phyloP scores from a whole-genome alignment of 2,797 vertebrate genomes.

The Eurystomus glaucurus region DNA sequence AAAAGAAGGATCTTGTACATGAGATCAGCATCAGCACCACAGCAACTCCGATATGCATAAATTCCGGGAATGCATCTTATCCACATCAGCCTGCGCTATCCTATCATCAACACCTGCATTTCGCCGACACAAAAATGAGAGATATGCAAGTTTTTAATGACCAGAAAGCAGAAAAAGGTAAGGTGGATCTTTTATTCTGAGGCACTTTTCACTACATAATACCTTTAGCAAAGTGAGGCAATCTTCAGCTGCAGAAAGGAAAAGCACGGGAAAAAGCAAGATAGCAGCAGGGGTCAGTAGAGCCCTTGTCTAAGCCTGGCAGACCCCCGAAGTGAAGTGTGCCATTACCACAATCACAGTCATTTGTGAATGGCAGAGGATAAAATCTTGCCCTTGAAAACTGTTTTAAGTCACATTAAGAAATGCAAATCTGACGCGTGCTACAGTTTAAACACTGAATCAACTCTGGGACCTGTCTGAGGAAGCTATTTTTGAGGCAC shows the following conservation, averaged over 20 bases:
- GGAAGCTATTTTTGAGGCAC: background rate
- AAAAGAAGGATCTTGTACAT: background rate
- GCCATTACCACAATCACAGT: background rate
- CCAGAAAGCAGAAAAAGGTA: background rate
- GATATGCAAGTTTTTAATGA: background rate
- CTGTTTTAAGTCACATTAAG: background rate
- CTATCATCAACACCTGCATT: background rate
- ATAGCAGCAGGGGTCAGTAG: slow-evolving; percentile 64
- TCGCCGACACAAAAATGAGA: background rate
- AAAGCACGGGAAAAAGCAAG: background rate
- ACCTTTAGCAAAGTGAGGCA: background rate
- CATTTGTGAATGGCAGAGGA: background rate
- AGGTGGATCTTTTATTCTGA: background rate
- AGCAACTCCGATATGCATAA: background rate
- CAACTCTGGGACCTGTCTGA: background rate
- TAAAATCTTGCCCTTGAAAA: background rate
- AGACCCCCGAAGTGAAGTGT: background rate
- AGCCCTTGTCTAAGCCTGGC: slow-evolving; percentile 12
- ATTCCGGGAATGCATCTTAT: background rate
- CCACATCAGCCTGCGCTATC: background rate
- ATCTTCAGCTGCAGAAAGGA: background rate
- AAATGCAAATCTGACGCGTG: background rate
- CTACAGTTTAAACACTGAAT: background rate
- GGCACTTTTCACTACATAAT: background rate
- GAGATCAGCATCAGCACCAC: background rate